These are phyloP conservation scores for Apis cerana DNA, from an alignment of 1,140 invertebrate genomes.

Conservation along the genomic window DNA sequence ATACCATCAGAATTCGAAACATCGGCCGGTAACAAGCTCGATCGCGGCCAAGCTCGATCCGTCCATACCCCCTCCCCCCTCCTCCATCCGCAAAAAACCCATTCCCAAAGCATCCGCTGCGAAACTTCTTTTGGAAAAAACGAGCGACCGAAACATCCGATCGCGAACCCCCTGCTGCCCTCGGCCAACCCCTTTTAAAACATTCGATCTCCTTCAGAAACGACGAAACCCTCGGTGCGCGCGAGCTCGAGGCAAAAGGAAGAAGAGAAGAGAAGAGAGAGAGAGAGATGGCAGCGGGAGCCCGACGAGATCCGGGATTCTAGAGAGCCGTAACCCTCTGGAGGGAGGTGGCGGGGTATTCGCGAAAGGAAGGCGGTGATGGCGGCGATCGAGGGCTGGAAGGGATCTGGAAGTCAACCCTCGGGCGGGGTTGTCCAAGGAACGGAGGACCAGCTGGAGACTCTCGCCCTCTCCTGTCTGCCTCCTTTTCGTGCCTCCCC, in stretches of 20 bases:
- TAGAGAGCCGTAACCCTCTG: slow-evolving; percentile 6
- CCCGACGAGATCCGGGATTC: slow-evolving; percentile 45
- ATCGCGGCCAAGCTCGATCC: not conserved
- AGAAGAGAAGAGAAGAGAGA: no score
- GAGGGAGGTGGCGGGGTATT: slow-evolving; percentile 27
- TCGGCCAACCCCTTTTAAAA: slow-evolving; percentile 37
- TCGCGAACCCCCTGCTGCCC: no score
- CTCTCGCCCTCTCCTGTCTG: slow-evolving; percentile 41
- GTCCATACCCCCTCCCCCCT: no score
- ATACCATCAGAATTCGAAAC: slow-evolving; percentile 32
- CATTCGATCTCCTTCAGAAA: slow-evolving; percentile 37
- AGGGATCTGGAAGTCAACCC: slow-evolving; percentile 61
- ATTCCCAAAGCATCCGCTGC: not conserved
- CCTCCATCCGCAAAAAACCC: not conserved
- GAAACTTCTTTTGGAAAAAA: not conserved
- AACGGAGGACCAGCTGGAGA: slow-evolving; percentile 38
- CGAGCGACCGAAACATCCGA: not conserved
- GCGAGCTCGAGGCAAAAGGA: not conserved
- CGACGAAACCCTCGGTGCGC: slow-evolving; percentile 21
- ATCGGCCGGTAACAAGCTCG: not conserved
- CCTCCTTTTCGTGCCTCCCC: slow-evolving; percentile 53
- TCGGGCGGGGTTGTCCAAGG: slow-evolving; percentile 61
- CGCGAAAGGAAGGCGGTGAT: slow-evolving; percentile 48
- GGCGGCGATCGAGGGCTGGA: slow-evolving; percentile 60
- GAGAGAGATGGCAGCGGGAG: not conserved